phyloP scores from a whole-genome alignment of 2,888 invertebrate genomes.

The Eupithecia pulchellata region DNA sequence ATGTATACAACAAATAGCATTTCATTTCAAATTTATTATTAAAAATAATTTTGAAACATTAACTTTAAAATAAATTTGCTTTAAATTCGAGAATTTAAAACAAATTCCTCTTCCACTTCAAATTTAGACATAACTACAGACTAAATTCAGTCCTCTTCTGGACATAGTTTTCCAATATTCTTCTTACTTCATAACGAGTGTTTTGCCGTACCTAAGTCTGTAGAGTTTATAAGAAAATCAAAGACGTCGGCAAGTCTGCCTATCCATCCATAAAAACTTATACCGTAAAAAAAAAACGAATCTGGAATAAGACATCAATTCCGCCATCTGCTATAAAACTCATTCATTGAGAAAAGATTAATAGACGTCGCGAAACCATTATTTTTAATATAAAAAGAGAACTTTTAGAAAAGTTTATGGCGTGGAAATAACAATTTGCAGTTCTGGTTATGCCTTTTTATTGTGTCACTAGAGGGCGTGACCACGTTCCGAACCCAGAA shows the following conservation, averaged over 20 bases:
- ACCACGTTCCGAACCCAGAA: constrained; percentile 62
- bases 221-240: not conserved
- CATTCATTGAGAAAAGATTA: constrained; percentile 75
- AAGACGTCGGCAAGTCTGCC: constrained; percentile 37
- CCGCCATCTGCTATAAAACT: constrained; percentile 62
- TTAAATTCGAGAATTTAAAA: too few species aligned
- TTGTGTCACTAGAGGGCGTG: constrained; percentile 78
- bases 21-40: too few species aligned
- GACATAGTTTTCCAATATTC: not conserved
- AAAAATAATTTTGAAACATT: too few species aligned
- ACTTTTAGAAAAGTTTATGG: constrained; percentile 79
- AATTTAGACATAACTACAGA: too few species aligned
- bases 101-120: too few species aligned
- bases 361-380: constrained; percentile 65
- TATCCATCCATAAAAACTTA: constrained; percentile 34
- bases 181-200: not conserved
- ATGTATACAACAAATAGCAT: too few species aligned
- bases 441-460: constrained; percentile 65
- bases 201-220: not conserved
- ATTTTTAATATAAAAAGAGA: constrained; percentile 57
- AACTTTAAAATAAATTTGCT: too few species aligned
- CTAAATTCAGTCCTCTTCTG: not conserved
- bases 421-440: constrained; percentile 83
- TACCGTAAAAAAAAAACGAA: constrained; percentile 46
- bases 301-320: constrained; percentile 55